Conservation (phyloP, 2,797 vertebrate genomes). For the Esox lucius region DNA sequence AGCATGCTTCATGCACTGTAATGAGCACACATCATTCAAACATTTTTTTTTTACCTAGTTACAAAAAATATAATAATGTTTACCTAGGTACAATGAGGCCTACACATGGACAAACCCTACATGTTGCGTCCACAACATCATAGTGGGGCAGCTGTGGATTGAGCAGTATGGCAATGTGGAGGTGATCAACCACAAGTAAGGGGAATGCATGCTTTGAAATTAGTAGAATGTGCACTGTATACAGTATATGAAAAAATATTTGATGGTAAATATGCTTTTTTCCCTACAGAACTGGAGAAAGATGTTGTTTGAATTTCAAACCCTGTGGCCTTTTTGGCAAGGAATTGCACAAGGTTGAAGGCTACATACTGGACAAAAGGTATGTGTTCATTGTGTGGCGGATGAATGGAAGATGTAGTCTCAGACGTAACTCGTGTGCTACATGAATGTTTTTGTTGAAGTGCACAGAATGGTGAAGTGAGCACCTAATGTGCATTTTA, state of each 20-base stretch:
- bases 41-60: not conserved
- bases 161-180: conserved; percentile 97
- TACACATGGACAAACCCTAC: conserved; percentile 99
- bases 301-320: conserved; percentile 92
- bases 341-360: conserved; percentile 97
- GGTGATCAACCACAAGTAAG: conserved; percentile 96
- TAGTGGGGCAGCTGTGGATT: conserved; percentile 97
- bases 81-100: conserved; percentile 86
- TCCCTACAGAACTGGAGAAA: conserved; percentile 88
- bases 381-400: conserved; percentile 47
- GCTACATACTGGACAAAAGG: conserved; percentile 98
- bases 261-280: conserved; percentile 48
- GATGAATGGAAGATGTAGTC: not conserved
- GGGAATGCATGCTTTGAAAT: not conserved
- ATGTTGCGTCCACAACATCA: conserved; percentile 97
- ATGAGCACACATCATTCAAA: not conserved
- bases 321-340: conserved; percentile 96
- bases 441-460: not conserved
- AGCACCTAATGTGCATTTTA: not conserved
- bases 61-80: too few species aligned
- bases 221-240: not conserved
- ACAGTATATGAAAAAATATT: conserved; percentile 42
- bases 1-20: conserved; percentile 53
- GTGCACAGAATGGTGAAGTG: not conserved
- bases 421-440: not conserved